Evolutionary conservation across 92 coral and sea anemone genomes (phyloP).

Genomic region (Epizoanthus scotinus): DNA sequence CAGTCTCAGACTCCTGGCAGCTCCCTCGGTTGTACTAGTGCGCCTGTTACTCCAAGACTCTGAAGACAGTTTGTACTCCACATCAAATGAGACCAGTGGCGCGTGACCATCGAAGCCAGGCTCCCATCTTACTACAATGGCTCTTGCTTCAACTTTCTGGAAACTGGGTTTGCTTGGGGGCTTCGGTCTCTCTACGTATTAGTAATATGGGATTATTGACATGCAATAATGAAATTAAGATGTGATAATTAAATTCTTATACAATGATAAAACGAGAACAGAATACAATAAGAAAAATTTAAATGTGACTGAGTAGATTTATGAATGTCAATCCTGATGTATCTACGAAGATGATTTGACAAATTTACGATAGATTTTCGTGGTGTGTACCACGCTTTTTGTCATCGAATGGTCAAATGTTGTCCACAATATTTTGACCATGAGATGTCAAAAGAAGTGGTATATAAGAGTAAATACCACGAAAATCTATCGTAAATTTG

Average conservation of each 20-base stretch:
- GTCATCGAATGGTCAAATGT: no score
- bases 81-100: conserved; percentile 55
- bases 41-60: conserved; percentile 42
- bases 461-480: no score
- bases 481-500: no score
- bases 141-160: conserved; percentile 53
- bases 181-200: conserved; percentile 70
- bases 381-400: no score
- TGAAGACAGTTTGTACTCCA: conserved; percentile 65
- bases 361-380: no score
- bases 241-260: not conserved
- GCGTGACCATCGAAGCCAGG: conserved; percentile 80
- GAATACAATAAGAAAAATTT: no score
- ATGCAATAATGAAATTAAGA: not conserved
- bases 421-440: no score
- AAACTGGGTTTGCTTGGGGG: conserved; percentile 69
- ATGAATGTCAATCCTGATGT: no score
- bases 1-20: conserved; percentile 47
- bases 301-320: no score
- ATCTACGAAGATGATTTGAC: no score
- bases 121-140: conserved; percentile 72
- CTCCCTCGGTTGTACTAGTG: conserved; percentile 35
- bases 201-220: not conserved
- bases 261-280: no score
- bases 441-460: no score